These are phyloP conservation scores for Dendrolimus punctatus DNA, from an alignment of 1,140 invertebrate genomes.

Conservation along the genomic window DNA sequence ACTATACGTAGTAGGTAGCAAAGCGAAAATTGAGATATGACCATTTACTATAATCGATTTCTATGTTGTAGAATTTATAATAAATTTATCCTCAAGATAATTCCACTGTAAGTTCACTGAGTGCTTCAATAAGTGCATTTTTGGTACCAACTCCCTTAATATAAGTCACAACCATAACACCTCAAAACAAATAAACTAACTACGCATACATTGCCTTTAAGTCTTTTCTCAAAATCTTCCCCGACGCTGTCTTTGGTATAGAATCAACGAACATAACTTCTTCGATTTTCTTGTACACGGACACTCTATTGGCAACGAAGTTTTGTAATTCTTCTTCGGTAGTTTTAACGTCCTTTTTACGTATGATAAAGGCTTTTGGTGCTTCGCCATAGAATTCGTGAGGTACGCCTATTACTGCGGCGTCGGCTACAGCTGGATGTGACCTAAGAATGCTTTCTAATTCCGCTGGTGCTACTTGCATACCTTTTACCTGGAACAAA, in stretches of 20 bases:
- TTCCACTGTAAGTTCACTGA: too few species aligned
- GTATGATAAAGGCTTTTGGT: constrained; percentile 82
- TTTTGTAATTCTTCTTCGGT: constrained; percentile 72
- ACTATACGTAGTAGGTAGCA: too few species aligned
- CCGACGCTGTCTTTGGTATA: constrained; percentile 83
- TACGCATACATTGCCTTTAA: constrained; percentile 70
- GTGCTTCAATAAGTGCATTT: not conserved
- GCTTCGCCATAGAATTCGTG: constrained; percentile 84
- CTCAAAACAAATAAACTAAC: not conserved
- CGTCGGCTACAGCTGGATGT: constrained; percentile 84
- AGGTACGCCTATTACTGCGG: constrained; percentile 88
- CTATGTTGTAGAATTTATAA: too few species aligned
- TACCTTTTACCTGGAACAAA: constrained; percentile 71
- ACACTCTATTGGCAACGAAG: constrained; percentile 77
- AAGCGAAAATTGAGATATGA: too few species aligned
- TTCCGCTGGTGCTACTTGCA: constrained; percentile 91
- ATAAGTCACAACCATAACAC: not conserved
- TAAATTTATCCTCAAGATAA: too few species aligned
- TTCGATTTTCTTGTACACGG: constrained; percentile 81
- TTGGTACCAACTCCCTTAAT: not conserved
- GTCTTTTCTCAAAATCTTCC: constrained; percentile 83
- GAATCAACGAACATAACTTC: constrained; percentile 79
- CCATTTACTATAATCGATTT: too few species aligned
- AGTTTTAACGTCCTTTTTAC: constrained; percentile 56
- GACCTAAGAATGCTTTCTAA: constrained; percentile 85